phyloP scores from a whole-genome alignment of 2,113 vertebrate species.

The Microtus oregoni region DNA sequence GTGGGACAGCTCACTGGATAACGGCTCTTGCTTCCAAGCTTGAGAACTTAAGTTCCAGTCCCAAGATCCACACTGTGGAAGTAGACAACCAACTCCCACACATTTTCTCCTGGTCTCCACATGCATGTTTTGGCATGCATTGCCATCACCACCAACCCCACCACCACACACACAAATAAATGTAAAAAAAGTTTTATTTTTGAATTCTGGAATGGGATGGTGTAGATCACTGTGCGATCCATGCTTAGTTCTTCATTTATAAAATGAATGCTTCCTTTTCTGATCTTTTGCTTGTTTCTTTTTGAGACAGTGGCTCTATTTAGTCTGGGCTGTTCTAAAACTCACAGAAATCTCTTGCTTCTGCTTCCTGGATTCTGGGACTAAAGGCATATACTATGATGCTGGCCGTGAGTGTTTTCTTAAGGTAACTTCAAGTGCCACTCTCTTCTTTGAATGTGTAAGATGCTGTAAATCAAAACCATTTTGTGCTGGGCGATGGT shows the following conservation, averaged over 20 bases:
- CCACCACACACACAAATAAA: too few species aligned
- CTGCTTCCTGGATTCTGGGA: not conserved
- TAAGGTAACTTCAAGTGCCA: not conserved
- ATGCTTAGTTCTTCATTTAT: not conserved
- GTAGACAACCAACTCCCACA: not conserved
- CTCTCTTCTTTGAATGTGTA: not conserved
- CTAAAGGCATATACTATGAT: not conserved
- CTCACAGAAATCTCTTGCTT: not conserved
- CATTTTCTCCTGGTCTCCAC: too few species aligned
- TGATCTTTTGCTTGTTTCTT: not conserved
- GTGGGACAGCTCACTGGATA: not conserved
- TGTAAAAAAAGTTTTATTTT: not conserved
- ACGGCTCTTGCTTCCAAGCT: not conserved
- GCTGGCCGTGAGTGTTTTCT: not conserved
- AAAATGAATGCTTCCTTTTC: not conserved
- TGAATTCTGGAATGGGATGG: not conserved
- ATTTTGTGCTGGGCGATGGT: too few species aligned
- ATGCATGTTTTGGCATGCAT: not conserved
- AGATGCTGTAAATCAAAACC: not conserved
- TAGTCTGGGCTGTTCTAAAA: not conserved
- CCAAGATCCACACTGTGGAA: not conserved
- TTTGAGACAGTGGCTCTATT: not conserved
- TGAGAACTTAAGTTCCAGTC: not conserved
- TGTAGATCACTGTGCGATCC: not conserved
- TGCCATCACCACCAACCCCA: not conserved